These are phyloP conservation scores for Escarpia spicata DNA, from an alignment of 2,888 invertebrate genomes.

Conservation along the genomic window DNA sequence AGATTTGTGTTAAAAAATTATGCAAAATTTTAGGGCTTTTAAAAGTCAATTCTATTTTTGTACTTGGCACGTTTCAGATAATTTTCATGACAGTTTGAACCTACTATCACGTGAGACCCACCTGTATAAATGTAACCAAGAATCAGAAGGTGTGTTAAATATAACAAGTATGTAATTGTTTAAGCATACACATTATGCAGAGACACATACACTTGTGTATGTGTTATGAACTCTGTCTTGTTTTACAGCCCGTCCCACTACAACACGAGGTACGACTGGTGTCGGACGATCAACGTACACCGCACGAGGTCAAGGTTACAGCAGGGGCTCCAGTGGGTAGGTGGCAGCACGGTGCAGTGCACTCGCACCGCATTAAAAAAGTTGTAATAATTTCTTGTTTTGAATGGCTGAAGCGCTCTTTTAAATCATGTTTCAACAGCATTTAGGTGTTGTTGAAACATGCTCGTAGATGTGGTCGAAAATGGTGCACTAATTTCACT, in stretches of 20 bases:
- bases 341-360: background rate
- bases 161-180: background rate
- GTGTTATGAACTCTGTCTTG: background rate
- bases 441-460: too few relatives aligned
- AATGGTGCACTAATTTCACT: background rate
- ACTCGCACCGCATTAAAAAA: background rate
- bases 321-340: slow-evolving; percentile 2
- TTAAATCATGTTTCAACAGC: background rate
- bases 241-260: slow-evolving; percentile 1
- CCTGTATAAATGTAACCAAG: too few relatives aligned
- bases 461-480: background rate
- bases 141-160: too few relatives aligned
- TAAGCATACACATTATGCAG: background rate
- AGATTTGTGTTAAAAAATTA: too few relatives aligned
- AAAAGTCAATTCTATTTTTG: too few relatives aligned
- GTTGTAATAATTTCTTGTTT: background rate
- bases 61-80: too few relatives aligned
- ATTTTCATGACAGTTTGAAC: too few relatives aligned
- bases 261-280: background rate
- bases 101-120: too few relatives aligned
- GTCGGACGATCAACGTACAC: background rate
- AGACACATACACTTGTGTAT: background rate
- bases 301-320: background rate
- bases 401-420: background rate
- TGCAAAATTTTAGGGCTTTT: too few relatives aligned